Evolutionary conservation across 2,888 invertebrate genomes (phyloP), one percentile per base, ranked within the genome.

Genomic region (Tetranychus piercei): DNA sequence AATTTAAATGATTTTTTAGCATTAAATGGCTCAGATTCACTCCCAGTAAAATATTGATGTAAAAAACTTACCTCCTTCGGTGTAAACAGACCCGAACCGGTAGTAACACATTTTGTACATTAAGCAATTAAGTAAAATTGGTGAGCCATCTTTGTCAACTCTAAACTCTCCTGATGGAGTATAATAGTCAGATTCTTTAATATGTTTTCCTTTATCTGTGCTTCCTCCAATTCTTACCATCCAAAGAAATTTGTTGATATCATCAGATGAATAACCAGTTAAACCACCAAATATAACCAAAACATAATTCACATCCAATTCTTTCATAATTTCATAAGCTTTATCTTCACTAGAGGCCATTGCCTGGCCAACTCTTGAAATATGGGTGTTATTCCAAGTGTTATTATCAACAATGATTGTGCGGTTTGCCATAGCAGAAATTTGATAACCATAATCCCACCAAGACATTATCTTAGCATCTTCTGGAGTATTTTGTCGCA

Each of bases 31-130:
- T 34, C 34, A 34, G 34, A 34, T 34, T 34, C 3, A 34, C 34
- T 34, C 34, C 34, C 34, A 34, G 34, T 34, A 3, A 34, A 34
- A 34, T 34, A 34, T 34, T 34, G 5, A 34, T 34, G 0, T 0
- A 34, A 23, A 34, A 34, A 72, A 78, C 84, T 82, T 79, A 89
- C 91, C 90, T 80, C 91, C 92, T 85, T 96, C 95, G 0, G 95
- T 95, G 82, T 94, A 95, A 77, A 95, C 91, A 80, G 91, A 90
- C 0, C 95, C 96, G 83, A 97, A 99, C 81, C 93, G 88, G 85
- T 99, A 96, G 83, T 97, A 99, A 85, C 94, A 95, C 91, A 99
- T 92, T 86, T 97, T 99, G 86, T 99, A 97, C 97, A 97, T 99
- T 77, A 97, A 87, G 81, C 94, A 96, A 85, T 99, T 96, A 80